Conservation (phyloP, 1,140 invertebrate species). For the Ceratitis capitata region DNA sequence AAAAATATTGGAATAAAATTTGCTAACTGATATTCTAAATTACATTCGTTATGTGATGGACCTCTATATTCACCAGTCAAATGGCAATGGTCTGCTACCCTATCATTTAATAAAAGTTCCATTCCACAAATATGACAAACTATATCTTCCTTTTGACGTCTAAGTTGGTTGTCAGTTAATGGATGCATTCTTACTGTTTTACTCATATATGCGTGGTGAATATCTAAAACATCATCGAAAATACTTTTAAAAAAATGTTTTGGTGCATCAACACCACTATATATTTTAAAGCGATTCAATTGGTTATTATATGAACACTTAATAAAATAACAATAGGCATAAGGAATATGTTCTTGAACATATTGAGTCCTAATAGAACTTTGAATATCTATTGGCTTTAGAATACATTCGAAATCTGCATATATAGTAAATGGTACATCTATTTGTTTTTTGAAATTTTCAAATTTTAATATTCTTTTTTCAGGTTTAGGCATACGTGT, state of each 20-base stretch:
- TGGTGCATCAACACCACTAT: conserved; percentile 52
- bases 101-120: too few species aligned
- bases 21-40: conserved; percentile 56
- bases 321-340: conserved; percentile 52
- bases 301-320: conserved; percentile 52
- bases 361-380: conserved; percentile 38
- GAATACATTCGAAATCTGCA: conserved; percentile 57
- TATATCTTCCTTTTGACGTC: too few species aligned
- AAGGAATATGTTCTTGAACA: conserved; percentile 57
- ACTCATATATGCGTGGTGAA: too few species aligned
- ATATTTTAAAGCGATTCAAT: conserved; percentile 49
- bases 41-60: conserved; percentile 59
- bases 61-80: too few species aligned
- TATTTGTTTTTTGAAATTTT: conserved; percentile 15
- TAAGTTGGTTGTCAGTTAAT: too few species aligned
- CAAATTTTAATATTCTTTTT: conserved; percentile 26
- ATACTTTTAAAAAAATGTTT: conserved; percentile 51
- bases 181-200: too few species aligned
- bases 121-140: too few species aligned
- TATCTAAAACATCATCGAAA: too few species aligned
- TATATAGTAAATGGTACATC: conserved; percentile 57
- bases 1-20: conserved; percentile 62
- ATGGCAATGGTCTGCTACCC: too few species aligned
- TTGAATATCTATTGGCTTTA: conserved; percentile 26
- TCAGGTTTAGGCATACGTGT: too few species aligned